Evolutionary conservation across 2,113 vertebrate genomes (phyloP).

Genomic region (Hirundichthys speculiger): DNA sequence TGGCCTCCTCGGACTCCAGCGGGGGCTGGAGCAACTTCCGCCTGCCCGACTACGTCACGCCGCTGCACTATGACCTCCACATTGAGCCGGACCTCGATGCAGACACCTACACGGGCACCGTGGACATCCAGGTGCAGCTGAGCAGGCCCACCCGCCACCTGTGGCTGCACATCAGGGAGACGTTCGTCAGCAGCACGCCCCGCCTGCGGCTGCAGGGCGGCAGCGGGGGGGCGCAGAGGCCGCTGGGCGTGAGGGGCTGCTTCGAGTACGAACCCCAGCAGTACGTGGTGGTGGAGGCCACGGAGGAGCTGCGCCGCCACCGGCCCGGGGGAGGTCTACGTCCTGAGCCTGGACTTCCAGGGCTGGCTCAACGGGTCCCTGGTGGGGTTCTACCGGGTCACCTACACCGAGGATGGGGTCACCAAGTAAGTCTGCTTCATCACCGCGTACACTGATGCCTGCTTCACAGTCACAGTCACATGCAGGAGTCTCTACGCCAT

Average conservation of each 20-base stretch:
- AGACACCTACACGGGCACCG: slow-evolving; percentile 86
- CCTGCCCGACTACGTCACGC: slow-evolving; percentile 83
- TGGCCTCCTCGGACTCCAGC: slow-evolving; percentile 67
- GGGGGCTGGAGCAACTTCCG: slow-evolving; percentile 89
- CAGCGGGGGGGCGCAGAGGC: not conserved
- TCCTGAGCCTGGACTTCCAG: slow-evolving; percentile 88
- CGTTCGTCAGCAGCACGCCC: slow-evolving; percentile 82
- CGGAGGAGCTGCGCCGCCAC: slow-evolving; percentile 59
- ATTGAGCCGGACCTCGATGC: slow-evolving; percentile 83
- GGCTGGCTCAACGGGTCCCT: slow-evolving; percentile 92
- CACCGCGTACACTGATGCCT: not conserved
- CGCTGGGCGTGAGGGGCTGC: slow-evolving; percentile 80
- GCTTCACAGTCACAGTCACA: not conserved
- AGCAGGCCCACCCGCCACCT: slow-evolving; percentile 74
- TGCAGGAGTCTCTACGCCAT: too few species aligned
- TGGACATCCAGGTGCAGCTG: slow-evolving; percentile 81
- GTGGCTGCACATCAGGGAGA: slow-evolving; percentile 94
- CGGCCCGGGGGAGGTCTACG: slow-evolving; percentile 61
- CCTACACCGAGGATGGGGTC: slow-evolving; percentile 82
- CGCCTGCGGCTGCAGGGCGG: slow-evolving; percentile 55
- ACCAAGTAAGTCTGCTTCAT: slow-evolving; percentile 91
- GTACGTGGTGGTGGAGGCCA: slow-evolving; percentile 88
- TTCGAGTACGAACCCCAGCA: slow-evolving; percentile 86
- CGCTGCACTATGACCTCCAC: slow-evolving; percentile 89
- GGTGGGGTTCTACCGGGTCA: slow-evolving; percentile 94